Base-by-base conservation (phyloP, 2,888 invertebrate genomes). In the Panopea generosa region DNA sequence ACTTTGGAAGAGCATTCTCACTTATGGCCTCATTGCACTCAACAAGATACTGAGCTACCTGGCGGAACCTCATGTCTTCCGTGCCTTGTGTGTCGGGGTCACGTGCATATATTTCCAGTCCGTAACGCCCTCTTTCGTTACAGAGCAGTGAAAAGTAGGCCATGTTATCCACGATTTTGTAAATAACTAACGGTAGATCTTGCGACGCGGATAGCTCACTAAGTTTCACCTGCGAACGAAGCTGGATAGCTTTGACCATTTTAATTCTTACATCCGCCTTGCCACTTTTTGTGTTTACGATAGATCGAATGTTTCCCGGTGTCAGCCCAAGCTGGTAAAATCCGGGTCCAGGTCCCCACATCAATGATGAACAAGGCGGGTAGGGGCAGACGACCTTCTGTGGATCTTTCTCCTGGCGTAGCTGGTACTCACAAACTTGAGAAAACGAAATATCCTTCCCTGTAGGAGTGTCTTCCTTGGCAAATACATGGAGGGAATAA, bases 101-200 rank as follows among this genome's bases (percentile, higher is more conserved):
- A 27, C 84, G 82, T 20, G 85, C 84, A 43, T 85, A 85, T 20
- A 85, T 84, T 69, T 85, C 85, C 4, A 85, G 59, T n/a, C 85
- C 85, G 56, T 77, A 85, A 24, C 82, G 76, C 7, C 85, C 85
- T 57, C 77, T 81, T 14, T 74, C 77, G 3, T 79, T 77, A 14
- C 73, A 65, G 16, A 84, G 76, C 16, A 84, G 76, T 2, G 76
- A 75, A 27, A 85, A 85, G 26, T 67, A 72, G 3, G 83, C 83
- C 56, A 74, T 73, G 18, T 74, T 74, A 18, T 80, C 82, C 14
- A 79, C 69, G 11, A 80, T 81, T 52, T 81, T 81, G 59, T 84
- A 77, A 24, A 83, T 75, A n/a, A 85, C 81, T 24, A 81, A 47
- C n/a, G 84, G 84, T 11, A 77, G 65, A 52, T 81, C 85, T 49